Evolutionary conservation across 2,888 invertebrate genomes (phyloP), one percentile per base, ranked within the genome.

Genomic region (Hemistola chrysoprasaria): DNA sequence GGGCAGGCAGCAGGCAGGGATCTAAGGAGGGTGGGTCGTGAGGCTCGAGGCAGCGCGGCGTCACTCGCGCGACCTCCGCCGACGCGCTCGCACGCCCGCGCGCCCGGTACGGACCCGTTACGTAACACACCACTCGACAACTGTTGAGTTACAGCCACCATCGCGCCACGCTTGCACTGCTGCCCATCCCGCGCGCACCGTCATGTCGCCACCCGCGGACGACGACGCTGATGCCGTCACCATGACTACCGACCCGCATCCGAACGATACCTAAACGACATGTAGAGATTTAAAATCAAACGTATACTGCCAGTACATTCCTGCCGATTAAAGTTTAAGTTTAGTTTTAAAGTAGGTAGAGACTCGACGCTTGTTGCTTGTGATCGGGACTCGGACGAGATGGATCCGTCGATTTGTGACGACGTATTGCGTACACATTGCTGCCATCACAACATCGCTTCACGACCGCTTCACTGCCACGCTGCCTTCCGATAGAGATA

Each of bases 91-190:
- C 65, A 67, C 75, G 76, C 50, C 66, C 70, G 73, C 64, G 76
- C 71, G 70, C 56, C 50, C 73, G 76, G 75, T 76, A 73, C 73
- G 67, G 51, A 48, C 53, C 52, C 57, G 72, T 85, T 85, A 81
- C 84, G 82, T 83, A 84, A 85, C 75, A 60, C 50, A 39, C 56
- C 68, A 67, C 65, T 65, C 79, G 73, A 71, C 84, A 84, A 79
- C 84, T 85, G 86, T 86, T 85, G 85, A 83, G 81, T 73, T 74
- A 61, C n/a, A 32, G 61, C 56, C 63, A 60, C 30, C 70, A 56
- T 65, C 71, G 74, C 74, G 74, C 60, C 82, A 81, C 84, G 85
- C 85, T 85, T 84, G 53, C 78, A 80, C 80, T 70, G 78, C 83
- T 72, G 65, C 58, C 70, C 78, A 78, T 72, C 57, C 47, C 72